Conservation (phyloP, 2,888 invertebrate species). For the Acanthosepion lycidas region DNA sequence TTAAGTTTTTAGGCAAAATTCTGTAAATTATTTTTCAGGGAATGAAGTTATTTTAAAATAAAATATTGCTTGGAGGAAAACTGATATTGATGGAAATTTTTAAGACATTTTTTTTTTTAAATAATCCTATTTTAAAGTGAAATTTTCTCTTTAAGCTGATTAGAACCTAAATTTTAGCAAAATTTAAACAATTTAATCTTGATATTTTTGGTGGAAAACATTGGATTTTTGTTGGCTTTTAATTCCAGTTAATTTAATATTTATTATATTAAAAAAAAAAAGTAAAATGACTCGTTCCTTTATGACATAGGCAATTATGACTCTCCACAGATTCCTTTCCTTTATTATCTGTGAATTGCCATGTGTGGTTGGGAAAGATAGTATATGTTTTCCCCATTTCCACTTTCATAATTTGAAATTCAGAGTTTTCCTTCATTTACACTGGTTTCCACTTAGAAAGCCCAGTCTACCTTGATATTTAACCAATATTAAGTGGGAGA, state of each 20-base stretch:
- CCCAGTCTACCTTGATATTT: too few species aligned
- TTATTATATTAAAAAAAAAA: too few species aligned
- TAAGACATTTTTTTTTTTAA: not conserved
- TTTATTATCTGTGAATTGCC: too few species aligned
- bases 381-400: too few species aligned
- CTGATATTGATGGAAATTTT: not conserved
- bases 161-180: not conserved
- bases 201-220: not conserved
- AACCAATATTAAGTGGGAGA: too few species aligned
- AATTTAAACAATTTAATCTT: slow-evolving; percentile 15
- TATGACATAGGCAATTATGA: too few species aligned
- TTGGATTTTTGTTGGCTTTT: not conserved
- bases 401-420: too few species aligned
- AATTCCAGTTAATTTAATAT: not conserved
- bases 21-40: not conserved
- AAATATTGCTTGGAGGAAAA: not conserved
- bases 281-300: too few species aligned
- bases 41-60: not conserved
- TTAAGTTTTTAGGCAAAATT: not conserved
- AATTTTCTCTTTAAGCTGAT: slow-evolving; percentile 8
- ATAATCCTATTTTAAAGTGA: slow-evolving; percentile 7
- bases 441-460: too few species aligned
- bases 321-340: too few species aligned
- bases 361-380: too few species aligned
- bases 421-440: too few species aligned